Conservation (phyloP, 2,797 vertebrate species). For the Enteromius viviparus region DNA sequence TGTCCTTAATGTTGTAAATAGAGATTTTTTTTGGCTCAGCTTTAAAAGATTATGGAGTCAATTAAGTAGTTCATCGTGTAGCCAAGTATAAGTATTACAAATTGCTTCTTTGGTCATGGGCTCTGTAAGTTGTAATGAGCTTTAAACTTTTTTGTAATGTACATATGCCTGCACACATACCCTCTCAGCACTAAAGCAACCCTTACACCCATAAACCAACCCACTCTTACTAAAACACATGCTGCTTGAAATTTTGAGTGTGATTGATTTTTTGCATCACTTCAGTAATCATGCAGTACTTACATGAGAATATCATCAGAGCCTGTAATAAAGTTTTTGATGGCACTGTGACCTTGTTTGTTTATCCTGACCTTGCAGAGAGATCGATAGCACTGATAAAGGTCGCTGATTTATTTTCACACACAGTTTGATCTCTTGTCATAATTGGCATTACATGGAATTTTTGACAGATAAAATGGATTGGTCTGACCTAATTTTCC, state of each 20-base stretch:
- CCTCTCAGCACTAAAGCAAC: neutral
- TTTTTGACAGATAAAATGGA: neutral
- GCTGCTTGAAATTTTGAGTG: neutral
- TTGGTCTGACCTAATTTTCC: constrained; percentile 40
- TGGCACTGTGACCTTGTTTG: constrained; percentile 15
- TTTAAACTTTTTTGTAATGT: constrained; percentile 35
- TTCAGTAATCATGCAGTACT: neutral
- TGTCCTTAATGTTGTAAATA: constrained; percentile 18
- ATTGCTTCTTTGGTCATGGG: constrained; percentile 53
- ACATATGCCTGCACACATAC: neutral
- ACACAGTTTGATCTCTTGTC: constrained; percentile 21
- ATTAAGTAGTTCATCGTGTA: constrained; percentile 31
- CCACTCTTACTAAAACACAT: neutral
- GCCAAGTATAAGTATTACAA: constrained; percentile 44
- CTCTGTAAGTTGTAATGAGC: constrained; percentile 45
- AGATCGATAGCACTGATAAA: constrained; percentile 33
- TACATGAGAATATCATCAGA: neutral
- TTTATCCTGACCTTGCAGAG: neutral
- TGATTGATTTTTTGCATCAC: neutral
- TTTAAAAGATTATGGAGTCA: constrained; percentile 20
- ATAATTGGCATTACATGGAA: constrained; percentile 42
- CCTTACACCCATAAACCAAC: neutral
- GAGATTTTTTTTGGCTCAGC: neutral
- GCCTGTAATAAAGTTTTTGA: neutral
- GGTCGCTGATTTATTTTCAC: constrained; percentile 31